Percentiles rank a stretch among this genome's conserved stretches.
Conservation (phyloP, 2,113 vertebrate species). For the Cervus canadensis region DNA sequence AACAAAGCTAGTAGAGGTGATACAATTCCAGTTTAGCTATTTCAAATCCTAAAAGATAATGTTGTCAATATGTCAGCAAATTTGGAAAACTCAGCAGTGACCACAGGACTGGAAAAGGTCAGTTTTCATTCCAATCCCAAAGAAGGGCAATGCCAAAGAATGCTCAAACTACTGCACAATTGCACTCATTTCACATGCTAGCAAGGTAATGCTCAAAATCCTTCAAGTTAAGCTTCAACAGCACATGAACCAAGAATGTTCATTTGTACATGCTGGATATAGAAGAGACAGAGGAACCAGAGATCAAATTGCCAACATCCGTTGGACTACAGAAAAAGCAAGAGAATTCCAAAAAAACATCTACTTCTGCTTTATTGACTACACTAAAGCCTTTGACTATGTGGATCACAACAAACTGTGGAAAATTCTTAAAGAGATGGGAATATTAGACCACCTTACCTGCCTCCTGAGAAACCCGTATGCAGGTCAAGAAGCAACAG, state of each 20-base stretch:
- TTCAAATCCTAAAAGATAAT: neutral
- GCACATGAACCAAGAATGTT: neutral
- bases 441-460: neutral
- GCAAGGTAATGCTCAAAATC: neutral
- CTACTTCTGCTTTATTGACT: neutral
- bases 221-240: neutral
- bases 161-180: neutral
- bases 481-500: neutral
- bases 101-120: neutral
- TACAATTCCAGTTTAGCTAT: neutral
- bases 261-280: neutral
- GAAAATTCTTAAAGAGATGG: neutral
- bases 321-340: neutral
- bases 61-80: neutral
- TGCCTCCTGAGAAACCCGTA: neutral
- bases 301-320: neutral
- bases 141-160: neutral
- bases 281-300: neutral
- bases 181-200: neutral
- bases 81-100: neutral
- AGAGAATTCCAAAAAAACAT: neutral
- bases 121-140: neutral
- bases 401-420: neutral
- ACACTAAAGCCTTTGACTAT: neutral
- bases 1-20: neutral